phyloP scores from a whole-genome alignment of 2,888 invertebrate species.

The Drosophila pegasa region DNA sequence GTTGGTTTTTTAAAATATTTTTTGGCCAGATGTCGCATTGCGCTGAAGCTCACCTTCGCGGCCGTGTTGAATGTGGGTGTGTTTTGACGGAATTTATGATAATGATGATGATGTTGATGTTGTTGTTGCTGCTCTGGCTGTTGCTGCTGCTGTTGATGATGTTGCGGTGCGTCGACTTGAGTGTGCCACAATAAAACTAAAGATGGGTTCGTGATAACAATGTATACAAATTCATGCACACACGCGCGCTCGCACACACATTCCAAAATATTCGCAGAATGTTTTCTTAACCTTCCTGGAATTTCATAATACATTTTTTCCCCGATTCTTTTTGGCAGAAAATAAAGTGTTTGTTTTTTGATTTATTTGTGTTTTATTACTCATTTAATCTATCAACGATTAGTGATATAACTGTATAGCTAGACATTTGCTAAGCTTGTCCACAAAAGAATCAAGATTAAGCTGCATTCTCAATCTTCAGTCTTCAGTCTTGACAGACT shows the following conservation, averaged over 20 bases:
- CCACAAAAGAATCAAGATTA: neutral
- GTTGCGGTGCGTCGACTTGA: constrained; percentile 50
- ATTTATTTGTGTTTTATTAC: neutral
- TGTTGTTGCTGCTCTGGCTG: constrained; percentile 8
- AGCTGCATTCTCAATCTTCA: neutral
- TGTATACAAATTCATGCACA: neutral
- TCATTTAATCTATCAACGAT: neutral
- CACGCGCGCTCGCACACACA: neutral
- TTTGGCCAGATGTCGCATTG: constrained; percentile 54
- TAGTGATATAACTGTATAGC: neutral
- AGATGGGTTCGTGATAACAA: constrained; percentile 43
- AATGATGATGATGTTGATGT: constrained; percentile 27
- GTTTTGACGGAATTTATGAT: constrained; percentile 50
- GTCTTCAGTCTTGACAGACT: neutral
- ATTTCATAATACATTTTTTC: constrained; percentile 15
- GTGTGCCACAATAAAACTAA: constrained; percentile 41
- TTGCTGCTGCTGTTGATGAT: constrained; percentile 13
- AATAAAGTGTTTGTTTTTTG: neutral
- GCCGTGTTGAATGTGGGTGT: constrained; percentile 44
- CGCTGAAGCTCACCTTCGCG: constrained; percentile 37
- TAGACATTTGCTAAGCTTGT: neutral
- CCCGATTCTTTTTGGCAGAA: constrained; percentile 4
- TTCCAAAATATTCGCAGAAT: constrained; percentile 16
- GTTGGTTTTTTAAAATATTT: neutral
- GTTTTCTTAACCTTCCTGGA: constrained; percentile 18